Evolutionary conservation across 2,888 invertebrate genomes (phyloP), one percentile per base, ranked within the genome.

Genomic region (Unio pictorum): DNA sequence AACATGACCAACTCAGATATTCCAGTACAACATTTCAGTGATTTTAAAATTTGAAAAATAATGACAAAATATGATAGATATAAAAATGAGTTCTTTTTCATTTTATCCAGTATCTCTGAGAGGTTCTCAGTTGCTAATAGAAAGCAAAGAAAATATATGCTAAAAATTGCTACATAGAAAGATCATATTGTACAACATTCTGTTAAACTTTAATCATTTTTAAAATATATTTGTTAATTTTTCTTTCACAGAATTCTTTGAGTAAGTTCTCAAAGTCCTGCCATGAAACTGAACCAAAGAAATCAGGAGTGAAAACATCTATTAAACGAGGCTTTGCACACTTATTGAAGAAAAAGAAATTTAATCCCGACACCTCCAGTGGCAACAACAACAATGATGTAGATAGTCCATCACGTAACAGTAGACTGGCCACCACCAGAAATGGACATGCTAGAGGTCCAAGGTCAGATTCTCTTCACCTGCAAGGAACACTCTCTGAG

Each of bases 271-370:
- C 69, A 66, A 79, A 75, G 69, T 71, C 75, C 68, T 79, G 76
- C 67, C 72, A 70, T 61, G 80, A 81, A 58, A 69, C 62, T 18
- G 80, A 81, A 70, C 75, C 66, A 30, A 81, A 82, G 69, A 81
- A 81, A 69, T 71, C 76, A 28, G 69, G 66, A 70, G 60, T 75
- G 54, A 83, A 83, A 79, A 75, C 81, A 60, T 78, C 81, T n/a
- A 85, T 85, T 85, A 81, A 82, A 75, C 77, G 83, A 75, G 84
- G 84, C 67, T 84, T 86, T 81, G 84, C 81, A 66, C 84, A 85
- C 72, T 82, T 86, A 68, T 73, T 86, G 67, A 84, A 81, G 76
- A 82, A 83, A 73, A 84, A 82, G 71, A 79, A 80, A 68, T 74
- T 73, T 56, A 69, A 72, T 61, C 75, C 72, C 60, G 68, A 71